These are phyloP conservation scores for Menura novaehollandiae DNA, from an alignment of 2,113 vertebrate genomes.

Conservation along the genomic window DNA sequence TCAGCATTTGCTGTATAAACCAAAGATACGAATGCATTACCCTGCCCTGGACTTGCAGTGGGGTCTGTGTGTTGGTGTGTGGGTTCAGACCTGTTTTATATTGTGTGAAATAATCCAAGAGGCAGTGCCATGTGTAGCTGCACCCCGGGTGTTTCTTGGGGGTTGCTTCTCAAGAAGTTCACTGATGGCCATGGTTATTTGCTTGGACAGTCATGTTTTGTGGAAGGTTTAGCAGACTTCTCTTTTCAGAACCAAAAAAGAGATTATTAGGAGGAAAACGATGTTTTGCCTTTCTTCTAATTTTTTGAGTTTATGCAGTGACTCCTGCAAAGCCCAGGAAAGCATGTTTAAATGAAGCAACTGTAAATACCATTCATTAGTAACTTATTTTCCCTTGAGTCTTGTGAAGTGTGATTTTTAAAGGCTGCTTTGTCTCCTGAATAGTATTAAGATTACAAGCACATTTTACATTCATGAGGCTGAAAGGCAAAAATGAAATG, in stretches of 20 bases:
- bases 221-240: background rate
- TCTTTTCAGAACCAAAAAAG: background rate
- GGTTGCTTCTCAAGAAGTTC: background rate
- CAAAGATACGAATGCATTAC: background rate
- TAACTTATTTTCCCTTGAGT: constrained; percentile 79
- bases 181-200: background rate
- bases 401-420: constrained; percentile 76
- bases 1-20: background rate
- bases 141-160: background rate
- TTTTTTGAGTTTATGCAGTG: constrained; percentile 60
- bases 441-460: constrained; percentile 77
- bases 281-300: constrained; percentile 45
- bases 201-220: background rate
- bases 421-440: constrained; percentile 72
- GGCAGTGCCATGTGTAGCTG: accelerated
- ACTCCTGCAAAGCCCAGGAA: constrained; percentile 69
- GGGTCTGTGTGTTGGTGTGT: background rate
- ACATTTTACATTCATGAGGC: constrained; percentile 78
- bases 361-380: constrained; percentile 82
- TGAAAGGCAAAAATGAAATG: constrained; percentile 68
- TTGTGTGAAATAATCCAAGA: background rate
- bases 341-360: constrained; percentile 62
- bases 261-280: background rate
- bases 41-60: background rate
- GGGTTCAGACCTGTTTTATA: background rate